A percentile compares a stretch with the other conserved stretches of the same genome.
These are phyloP conservation scores for Aporophyla nigra DNA, from an alignment of 2,888 invertebrate species.

Conservation along the genomic window DNA sequence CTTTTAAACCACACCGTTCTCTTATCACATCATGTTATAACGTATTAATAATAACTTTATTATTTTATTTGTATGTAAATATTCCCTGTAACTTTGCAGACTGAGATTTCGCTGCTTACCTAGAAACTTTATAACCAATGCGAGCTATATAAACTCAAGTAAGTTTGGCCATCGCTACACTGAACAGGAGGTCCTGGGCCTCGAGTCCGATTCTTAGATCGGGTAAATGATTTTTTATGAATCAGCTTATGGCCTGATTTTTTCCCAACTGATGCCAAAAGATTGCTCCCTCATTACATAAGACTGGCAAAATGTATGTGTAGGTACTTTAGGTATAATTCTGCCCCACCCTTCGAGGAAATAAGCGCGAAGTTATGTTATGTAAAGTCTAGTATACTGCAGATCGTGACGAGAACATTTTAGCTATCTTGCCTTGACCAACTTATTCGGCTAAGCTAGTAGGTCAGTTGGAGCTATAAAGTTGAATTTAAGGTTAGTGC, in stretches of 20 bases:
- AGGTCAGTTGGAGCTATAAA: conserved; percentile 2
- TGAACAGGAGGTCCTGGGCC: no score
- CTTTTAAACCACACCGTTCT: no score
- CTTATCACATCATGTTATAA: no score
- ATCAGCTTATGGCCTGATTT: not conserved
- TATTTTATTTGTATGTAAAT: not conserved
- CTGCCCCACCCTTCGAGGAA: not conserved
- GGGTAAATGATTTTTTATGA: no score
- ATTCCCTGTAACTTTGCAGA: not conserved
- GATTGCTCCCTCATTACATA: not conserved
- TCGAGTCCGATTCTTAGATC: not conserved
- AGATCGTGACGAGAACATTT: not conserved
- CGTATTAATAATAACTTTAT: not conserved
- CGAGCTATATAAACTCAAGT: no score
- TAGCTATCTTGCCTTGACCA: conserved; percentile 1
- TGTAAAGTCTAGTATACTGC: not conserved
- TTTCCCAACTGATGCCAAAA: not conserved
- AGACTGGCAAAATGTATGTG: not conserved
- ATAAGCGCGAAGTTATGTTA: not conserved
- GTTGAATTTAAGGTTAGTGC: conserved; percentile 7
- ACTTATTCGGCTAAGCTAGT: conserved; percentile 1
- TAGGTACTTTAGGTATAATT: not conserved
- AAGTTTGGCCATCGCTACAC: not conserved
- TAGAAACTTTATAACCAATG: not conserved
- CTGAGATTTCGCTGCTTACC: not conserved